phyloP scores from a whole-genome alignment of 2,113 vertebrate genomes.

The Oryzias javanicus region DNA sequence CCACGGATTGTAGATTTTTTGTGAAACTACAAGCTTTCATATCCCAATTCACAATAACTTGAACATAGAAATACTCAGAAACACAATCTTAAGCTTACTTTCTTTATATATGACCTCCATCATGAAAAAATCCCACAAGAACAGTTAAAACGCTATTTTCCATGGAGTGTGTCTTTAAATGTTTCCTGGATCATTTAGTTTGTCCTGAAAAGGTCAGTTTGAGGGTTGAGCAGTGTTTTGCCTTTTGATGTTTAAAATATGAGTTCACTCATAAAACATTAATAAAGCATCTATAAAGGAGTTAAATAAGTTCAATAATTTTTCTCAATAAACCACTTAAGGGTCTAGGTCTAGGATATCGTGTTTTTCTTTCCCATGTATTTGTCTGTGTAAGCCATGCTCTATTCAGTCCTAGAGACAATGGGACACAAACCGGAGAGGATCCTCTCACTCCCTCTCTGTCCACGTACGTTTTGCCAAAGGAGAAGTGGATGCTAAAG shows the following conservation, averaged over 20 bases:
- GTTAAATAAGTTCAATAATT: conserved; percentile 51
- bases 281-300: conserved; percentile 46
- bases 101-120: no score
- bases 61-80: no score
- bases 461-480: conserved; percentile 14
- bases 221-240: conserved; percentile 31
- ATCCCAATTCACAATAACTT: no score
- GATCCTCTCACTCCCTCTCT: conserved; percentile 4
- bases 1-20: no score
- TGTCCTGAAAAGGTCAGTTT: conserved; percentile 21
- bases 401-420: conserved; percentile 14
- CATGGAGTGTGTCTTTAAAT: conserved; percentile 6
- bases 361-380: not conserved
- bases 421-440: conserved; percentile 29
- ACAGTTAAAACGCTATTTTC: no score
- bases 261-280: conserved; percentile 68
- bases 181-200: conserved; percentile 48
- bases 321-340: conserved; percentile 25
- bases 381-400: conserved; percentile 6
- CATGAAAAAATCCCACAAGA: no score
- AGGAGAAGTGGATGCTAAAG: conserved; percentile 49
- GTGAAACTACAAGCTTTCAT: no score
- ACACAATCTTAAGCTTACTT: no score
- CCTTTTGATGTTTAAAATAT: conserved; percentile 60
- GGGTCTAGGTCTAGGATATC: conserved; percentile 18